These are phyloP conservation scores for Drepanosiphum platanoidis DNA, from an alignment of 2,888 invertebrate species.

Conservation along the genomic window DNA sequence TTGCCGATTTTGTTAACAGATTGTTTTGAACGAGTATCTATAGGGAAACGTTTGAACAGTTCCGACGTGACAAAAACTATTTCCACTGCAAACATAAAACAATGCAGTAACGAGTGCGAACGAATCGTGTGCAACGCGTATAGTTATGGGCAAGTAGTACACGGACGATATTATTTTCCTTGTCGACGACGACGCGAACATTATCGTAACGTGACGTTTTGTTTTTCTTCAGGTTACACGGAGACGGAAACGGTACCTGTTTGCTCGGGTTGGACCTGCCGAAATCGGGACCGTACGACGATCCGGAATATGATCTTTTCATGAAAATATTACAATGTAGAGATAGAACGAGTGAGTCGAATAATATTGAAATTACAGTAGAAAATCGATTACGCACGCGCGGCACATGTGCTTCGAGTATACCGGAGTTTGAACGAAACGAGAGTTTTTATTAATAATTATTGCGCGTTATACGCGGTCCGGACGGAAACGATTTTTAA, in stretches of 20 bases:
- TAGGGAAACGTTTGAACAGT: conserved; percentile 73
- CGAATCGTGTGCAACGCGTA: conserved; percentile 74
- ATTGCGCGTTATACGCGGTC: too few species aligned
- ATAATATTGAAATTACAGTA: too few species aligned
- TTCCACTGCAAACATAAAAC: conserved; percentile 72
- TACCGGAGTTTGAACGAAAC: too few species aligned
- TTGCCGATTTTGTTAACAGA: conserved; percentile 70
- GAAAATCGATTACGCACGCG: too few species aligned
- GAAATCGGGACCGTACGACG: conserved; percentile 64
- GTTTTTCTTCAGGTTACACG: conserved; percentile 65
- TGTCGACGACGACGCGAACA: background rate
- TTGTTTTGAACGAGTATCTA: conserved; percentile 75
- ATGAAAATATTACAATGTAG: conserved; percentile 65
- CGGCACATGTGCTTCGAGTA: too few species aligned
- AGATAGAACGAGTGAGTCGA: conserved; percentile 64
- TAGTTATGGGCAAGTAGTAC: conserved; percentile 72
- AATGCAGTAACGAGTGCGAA: conserved; percentile 75
- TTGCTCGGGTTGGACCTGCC: conserved; percentile 65
- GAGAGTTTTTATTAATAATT: too few species aligned
- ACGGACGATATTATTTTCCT: background rate
- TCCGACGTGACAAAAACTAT: conserved; percentile 73
- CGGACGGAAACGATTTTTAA: too few species aligned
- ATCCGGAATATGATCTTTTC: conserved; percentile 66
- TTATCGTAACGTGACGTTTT: too few species aligned
- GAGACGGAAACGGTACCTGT: conserved; percentile 66